Base-by-base conservation (phyloP, 2,113 vertebrate species). In the Collichthys lucidus region DNA sequence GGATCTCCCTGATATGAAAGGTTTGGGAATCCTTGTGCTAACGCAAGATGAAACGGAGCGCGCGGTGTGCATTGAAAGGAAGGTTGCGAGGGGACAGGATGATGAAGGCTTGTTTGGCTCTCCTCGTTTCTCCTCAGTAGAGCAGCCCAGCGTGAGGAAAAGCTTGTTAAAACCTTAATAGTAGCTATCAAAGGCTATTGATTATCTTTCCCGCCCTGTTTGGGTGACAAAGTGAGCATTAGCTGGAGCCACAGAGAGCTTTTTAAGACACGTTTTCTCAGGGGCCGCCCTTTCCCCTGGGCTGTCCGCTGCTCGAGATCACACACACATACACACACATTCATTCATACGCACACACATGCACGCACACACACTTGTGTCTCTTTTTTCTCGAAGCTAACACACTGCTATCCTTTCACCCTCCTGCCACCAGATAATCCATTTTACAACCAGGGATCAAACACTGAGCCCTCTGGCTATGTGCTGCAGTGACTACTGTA, bases 201-300 rank as follows among this genome's bases (percentile, higher is more conserved):
- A 96, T 96, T 96, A 96, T 93, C 94, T 92, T 94, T 96, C 95
- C 89, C 62, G 91, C 93, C 88, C 95, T 87, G 92, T 96, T 96
- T 95, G 94, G 93, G 94, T 95, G 95, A 95, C 94, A 96, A 95
- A 90, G 65, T 93, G 94, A 95, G 94, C 95, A 96, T 96, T 95
- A 95, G 93, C 88, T 83, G 85, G 81, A 90, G 85, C 82, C 89
- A 78, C 68, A 86, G 91, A 93, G 86, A 91, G 93, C 86, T 93
- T 93, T 93, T 91, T 90, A 91, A 92, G 90, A 93, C 89, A 85
- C 40, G 0, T 90, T 92, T 94, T 93, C 90, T 93, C 83, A 55
- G 90, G 89, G 92, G 91, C 84, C 77, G 65, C 89, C 91, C 91
- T 65, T 89, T 90, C 88, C 90, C 85, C 42, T 63, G 77, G 82